Conservation (phyloP, 2,113 vertebrate genomes). For the mouse (Mus musculus) region DNA sequence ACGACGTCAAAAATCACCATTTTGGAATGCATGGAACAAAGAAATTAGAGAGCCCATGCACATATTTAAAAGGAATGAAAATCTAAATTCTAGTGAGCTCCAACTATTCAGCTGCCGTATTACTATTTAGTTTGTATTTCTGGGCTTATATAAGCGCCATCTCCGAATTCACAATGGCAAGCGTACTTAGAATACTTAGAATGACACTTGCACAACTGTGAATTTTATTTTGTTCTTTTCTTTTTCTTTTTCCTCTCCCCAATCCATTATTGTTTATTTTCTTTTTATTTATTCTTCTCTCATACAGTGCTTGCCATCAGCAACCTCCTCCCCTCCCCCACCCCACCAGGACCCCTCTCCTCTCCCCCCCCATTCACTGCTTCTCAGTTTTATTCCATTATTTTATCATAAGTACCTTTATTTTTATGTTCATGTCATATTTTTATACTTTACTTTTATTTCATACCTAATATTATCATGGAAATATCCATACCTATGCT, state of each 20-base stretch:
- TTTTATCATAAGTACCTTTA: constrained; percentile 9
- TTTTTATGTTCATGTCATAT: constrained; percentile 6
- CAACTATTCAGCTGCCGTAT: not conserved
- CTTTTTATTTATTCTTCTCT: not conserved
- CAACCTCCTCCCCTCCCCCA: not conserved
- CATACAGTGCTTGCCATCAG: not conserved
- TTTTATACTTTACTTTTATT: not conserved
- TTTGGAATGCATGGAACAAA: not conserved
- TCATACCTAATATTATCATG: not conserved
- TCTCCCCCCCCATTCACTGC: not conserved
- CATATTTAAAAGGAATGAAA: constrained; percentile 1
- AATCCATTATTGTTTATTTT: not conserved
- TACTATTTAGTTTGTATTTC: constrained; percentile 1
- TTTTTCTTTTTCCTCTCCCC: not conserved
- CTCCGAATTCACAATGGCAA: not conserved
- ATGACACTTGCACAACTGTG: not conserved
- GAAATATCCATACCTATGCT: not conserved
- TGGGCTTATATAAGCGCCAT: not conserved
- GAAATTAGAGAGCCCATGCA: not conserved
- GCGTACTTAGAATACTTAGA: not conserved
- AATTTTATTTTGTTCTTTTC: not conserved
- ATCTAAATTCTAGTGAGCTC: not conserved
- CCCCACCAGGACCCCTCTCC: not conserved
- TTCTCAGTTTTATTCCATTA: not conserved
- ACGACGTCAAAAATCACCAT: not conserved